Base-by-base conservation (phyloP, 2,797 vertebrate species). In the Acanthurus tractus region DNA sequence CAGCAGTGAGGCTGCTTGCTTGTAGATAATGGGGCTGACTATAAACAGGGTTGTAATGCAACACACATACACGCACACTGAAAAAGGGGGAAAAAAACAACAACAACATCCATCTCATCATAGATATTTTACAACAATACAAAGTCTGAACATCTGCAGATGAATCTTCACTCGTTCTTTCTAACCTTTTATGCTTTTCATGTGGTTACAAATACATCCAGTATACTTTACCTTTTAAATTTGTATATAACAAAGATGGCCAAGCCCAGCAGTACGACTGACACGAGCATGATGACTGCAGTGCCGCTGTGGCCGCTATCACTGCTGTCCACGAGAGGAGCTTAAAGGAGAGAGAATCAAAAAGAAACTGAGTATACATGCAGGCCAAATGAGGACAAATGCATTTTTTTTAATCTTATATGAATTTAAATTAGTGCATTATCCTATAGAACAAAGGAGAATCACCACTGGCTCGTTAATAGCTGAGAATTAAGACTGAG, bases 221-320 rank as follows among this genome's bases (percentile, higher is more conserved):
- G 11, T 6, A n/a, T 63, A 79, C 79, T 45, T 40, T 95, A 98
- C 97, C 97, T 97, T 95, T 98, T 98, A 85, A 98, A 98, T 79
- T 97, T 98, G 88, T 97, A 98, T 93, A 98, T 95, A 74, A 97
- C 91, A 73, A 98, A 98, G 79, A 97, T 86, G 0, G 96, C 96
- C 86, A 98, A 82, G 79, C 96, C 96, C 92, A 97, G 95, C 81
- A 98, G 96, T 46, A 96, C 94, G 0, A 97, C 96, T 0, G 97
- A 97, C 55, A 98, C 95, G 3, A 98, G 95, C 97, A 98, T 97
- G 93, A 98, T 94, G 96, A 98, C 96, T 74, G 97, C 97, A 1
- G 96, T 97, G 77, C 96, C 93, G 29, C 96, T 97, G 90, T 98
- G 96, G 71, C 94, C 90, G 7, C 86, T 85, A 2, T 96, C 96